Conservation (phyloP, 1,140 invertebrate genomes). For the Drosophila busckii region DNA sequence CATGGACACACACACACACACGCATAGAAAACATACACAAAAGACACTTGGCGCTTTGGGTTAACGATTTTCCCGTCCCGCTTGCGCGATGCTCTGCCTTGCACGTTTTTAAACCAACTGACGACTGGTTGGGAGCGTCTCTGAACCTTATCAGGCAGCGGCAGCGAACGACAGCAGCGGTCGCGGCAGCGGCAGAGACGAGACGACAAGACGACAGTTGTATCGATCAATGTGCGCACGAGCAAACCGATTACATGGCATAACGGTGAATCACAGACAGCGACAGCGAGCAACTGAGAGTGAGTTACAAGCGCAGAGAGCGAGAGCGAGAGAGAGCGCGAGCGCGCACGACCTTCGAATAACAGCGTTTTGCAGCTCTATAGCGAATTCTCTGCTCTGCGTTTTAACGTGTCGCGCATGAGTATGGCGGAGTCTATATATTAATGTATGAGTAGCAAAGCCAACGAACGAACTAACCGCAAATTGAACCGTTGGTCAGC, state of each 20-base stretch:
- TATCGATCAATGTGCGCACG: conserved; percentile 71
- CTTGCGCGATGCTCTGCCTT: conserved; percentile 57
- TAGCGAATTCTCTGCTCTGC: conserved; percentile 8
- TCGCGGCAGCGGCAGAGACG: conserved; percentile 3
- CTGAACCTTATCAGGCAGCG: conserved; percentile 69
- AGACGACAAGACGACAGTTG: conserved; percentile 29
- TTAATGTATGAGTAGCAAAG: conserved; percentile 20
- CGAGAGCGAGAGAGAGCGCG: conserved; percentile 1
- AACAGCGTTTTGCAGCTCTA: conserved; percentile 13
- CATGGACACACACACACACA: conserved; percentile 26
- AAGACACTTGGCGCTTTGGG: conserved; percentile 20
- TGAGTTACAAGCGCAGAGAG: background rate
- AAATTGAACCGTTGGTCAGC: conserved; percentile 65
- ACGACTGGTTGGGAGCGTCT: conserved; percentile 63
- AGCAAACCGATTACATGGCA: conserved; percentile 66
- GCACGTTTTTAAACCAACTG: conserved; percentile 66
- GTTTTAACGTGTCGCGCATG: conserved; percentile 14
- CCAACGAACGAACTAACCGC: conserved; percentile 49
- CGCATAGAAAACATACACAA: conserved; percentile 16
- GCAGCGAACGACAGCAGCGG: conserved; percentile 9
- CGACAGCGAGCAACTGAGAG: conserved; percentile 29
- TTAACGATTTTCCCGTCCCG: conserved; percentile 37
- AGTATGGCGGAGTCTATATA: conserved; percentile 8
- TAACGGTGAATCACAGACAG: conserved; percentile 55
- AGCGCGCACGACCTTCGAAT: conserved; percentile 5